Base-by-base conservation (phyloP, 2,113 vertebrate genomes). In the Sceloporus undulatus region DNA sequence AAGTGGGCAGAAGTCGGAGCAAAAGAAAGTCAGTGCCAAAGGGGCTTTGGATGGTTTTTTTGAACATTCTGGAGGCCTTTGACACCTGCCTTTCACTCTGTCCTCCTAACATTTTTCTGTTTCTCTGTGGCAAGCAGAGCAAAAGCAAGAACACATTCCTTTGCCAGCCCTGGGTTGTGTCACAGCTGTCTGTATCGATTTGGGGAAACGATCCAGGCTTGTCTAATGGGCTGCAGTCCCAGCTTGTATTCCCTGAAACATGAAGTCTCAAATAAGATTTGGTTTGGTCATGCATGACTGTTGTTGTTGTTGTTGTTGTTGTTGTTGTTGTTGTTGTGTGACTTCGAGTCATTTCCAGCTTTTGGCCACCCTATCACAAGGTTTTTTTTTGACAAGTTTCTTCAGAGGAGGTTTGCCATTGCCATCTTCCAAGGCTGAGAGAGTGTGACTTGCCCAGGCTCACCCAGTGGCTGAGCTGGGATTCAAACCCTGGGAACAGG, bases 11-110 rank as follows among this genome's bases (percentile, higher is more conserved):
- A 21, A 5, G 59, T 27, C 74, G 34, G 19, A 4, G 40, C 42
- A 25, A 11, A 65, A 56, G 16, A 40, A 42, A 71, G 25, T 4
- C 4, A 71, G 25, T 70, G 87, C 48, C 66, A 68, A 78, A 71
- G n/a, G 65, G 59, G 48, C 56, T 54, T 76, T 84, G 87, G 87
- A 48, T 40, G 18, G 10, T 78, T 79, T 70, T 7, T 62, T 79
- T 82, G 87, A 84, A 88, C 74, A 88, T 79, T 88, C 82, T 66
- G 56, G 8, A 71, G 27, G 87, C 52, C n/a, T 88, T 84, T 85
- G 82, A 79, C 82, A 88, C 87, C 87, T 88, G 87, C 82, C 56
- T 62, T 73, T 79, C 52, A 34, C 75, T 84, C 52, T 29, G 13
- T 34, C 23, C 65, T 71, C 62, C 25, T 34, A 4, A 34, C 34